Evolutionary conservation across 1,140 invertebrate species (phyloP).

Genomic region (Sweltsa coloradensis): DNA sequence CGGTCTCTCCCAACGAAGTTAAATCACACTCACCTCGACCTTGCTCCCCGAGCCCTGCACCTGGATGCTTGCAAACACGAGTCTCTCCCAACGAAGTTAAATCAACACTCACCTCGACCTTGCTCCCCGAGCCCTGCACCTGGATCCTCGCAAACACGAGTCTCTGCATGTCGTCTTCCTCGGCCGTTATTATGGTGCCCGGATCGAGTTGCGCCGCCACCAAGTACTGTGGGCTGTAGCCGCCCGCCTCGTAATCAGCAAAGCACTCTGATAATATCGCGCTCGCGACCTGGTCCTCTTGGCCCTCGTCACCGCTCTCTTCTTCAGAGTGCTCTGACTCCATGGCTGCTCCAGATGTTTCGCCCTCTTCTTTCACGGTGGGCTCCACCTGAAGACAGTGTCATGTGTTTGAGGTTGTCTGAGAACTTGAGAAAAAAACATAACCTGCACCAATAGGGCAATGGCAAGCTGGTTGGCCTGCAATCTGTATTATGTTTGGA

Average conservation of each 20-base stretch:
- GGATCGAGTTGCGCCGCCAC: conserved; percentile 59
- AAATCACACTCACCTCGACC: conserved; percentile 30
- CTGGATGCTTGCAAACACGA: conserved; percentile 58
- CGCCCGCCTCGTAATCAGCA: conserved; percentile 60
- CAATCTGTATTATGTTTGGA: too few relatives aligned
- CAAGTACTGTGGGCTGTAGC: conserved; percentile 74
- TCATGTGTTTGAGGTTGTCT: too few relatives aligned
- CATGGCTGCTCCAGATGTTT: too few relatives aligned
- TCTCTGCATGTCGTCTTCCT: conserved; percentile 65
- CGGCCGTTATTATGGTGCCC: conserved; percentile 64
- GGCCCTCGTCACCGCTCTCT: conserved; percentile 9
- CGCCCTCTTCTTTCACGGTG: too few relatives aligned
- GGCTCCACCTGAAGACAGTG: too few relatives aligned
- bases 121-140: conserved; percentile 40
- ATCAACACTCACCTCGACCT: conserved; percentile 30
- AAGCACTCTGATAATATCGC: conserved; percentile 46
- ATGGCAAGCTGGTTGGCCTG: too few relatives aligned
- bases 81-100: too few relatives aligned
- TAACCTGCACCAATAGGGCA: too few relatives aligned
- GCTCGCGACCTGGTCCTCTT: conserved; percentile 30
- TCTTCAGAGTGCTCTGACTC: too few relatives aligned
- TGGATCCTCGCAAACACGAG: conserved; percentile 58
- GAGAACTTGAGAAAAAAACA: too few relatives aligned
- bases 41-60: conserved; percentile 40
- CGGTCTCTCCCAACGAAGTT: too few relatives aligned